Percentiles rank a stretch among this genome's conserved stretches.
phyloP scores from a whole-genome alignment of 2,113 vertebrate genomes.

The Hoplias malabaricus region DNA sequence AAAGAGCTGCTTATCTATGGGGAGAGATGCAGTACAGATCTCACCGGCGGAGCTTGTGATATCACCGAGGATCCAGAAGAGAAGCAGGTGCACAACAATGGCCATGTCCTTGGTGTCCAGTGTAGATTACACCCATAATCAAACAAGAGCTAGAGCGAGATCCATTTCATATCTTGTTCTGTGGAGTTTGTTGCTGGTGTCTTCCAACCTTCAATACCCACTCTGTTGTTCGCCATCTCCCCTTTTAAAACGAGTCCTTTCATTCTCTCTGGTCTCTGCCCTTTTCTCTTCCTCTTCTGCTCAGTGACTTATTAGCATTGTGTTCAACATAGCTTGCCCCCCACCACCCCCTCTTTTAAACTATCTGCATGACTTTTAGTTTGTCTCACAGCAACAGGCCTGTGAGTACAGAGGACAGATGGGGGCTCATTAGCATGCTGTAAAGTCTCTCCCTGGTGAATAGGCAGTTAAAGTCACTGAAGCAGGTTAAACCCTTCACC shows the following conservation, averaged over 20 bases:
- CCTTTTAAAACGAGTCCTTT: background rate
- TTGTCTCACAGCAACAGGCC: constrained; percentile 71
- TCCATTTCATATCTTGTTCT: constrained; percentile 13
- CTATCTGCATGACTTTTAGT: constrained; percentile 62
- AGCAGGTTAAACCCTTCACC: constrained; percentile 37
- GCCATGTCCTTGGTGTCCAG: constrained; percentile 37
- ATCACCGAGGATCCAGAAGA: constrained; percentile 43
- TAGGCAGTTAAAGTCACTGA: constrained; percentile 35
- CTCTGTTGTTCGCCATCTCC: background rate
- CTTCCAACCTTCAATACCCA: background rate
- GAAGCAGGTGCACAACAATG: constrained; percentile 24
- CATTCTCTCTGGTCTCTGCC: background rate
- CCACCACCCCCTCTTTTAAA: constrained; percentile 29
- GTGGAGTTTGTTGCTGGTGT: background rate
- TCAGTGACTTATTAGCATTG: constrained; percentile 51
- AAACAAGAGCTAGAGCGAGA: background rate
- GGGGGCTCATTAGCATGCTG: constrained; percentile 69
- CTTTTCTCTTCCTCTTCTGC: constrained; percentile 16
- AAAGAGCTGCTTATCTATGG: constrained; percentile 1
- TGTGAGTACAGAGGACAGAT: constrained; percentile 52
- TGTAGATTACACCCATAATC: constrained; percentile 2
- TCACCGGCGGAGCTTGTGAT: constrained; percentile 45
- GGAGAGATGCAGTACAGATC: background rate
- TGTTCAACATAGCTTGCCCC: constrained; percentile 51
- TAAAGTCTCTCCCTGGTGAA: constrained; percentile 56